Percentiles rank a stretch among this genome's conserved stretches.
These are phyloP conservation scores for Drosophila borealis DNA, from an alignment of 2,888 invertebrate species.

Conservation along the genomic window DNA sequence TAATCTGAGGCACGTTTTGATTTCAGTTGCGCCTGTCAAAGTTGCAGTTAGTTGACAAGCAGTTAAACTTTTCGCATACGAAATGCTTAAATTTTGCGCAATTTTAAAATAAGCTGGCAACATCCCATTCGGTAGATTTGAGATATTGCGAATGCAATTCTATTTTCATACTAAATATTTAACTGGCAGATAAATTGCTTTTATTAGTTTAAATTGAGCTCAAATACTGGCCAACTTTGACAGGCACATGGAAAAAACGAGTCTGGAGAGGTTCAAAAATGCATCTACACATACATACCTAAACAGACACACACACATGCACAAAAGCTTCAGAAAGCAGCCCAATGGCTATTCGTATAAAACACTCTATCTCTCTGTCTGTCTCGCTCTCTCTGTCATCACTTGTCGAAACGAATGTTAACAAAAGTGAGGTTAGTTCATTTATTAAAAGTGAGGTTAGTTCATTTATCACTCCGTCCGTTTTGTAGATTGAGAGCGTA, in stretches of 20 bases:
- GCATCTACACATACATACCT: slow-evolving; percentile 9
- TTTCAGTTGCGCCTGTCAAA: slow-evolving; percentile 24
- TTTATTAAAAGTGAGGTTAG: slow-evolving; percentile 36
- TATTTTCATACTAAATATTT: slow-evolving; percentile 3
- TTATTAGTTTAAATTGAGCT: not conserved
- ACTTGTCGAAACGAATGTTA: not conserved
- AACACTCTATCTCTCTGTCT: slow-evolving; percentile 3
- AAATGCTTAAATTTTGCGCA: not conserved
- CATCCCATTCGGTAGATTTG: not conserved
- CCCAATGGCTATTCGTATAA: slow-evolving; percentile 3
- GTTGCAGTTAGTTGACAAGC: slow-evolving; percentile 1
- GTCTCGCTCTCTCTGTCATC: not conserved
- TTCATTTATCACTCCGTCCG: slow-evolving; percentile 49
- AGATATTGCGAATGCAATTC: not conserved
- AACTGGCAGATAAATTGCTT: not conserved
- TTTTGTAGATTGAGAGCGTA: slow-evolving; percentile 36
- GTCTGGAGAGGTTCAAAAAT: not conserved
- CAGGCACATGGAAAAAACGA: slow-evolving; percentile 8
- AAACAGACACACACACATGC: not conserved
- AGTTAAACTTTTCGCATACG: not conserved
- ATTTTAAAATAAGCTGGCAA: not conserved
- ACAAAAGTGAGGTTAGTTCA: slow-evolving; percentile 36
- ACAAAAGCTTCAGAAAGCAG: slow-evolving; percentile 1
- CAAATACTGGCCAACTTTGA: slow-evolving; percentile 5
- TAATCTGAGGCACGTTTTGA: not conserved